A percentile compares a stretch with the other conserved stretches of the same genome.
phyloP scores from a whole-genome alignment of 2,797 vertebrate genomes.

The Simalia tracyae region DNA sequence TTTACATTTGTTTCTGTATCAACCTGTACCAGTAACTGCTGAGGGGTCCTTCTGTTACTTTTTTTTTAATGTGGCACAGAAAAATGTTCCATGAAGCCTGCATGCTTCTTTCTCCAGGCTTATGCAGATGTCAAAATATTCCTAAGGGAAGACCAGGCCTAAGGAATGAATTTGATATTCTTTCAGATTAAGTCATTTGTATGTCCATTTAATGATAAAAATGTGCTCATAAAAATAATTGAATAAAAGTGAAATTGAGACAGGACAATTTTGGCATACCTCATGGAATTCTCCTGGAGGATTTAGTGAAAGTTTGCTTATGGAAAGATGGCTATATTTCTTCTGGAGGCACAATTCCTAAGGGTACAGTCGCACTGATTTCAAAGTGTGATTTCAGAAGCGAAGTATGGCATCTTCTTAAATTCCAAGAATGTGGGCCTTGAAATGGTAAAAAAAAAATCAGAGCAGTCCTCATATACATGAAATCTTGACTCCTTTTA shows the following conservation, averaged over 20 bases:
- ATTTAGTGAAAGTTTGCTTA: conserved; percentile 15
- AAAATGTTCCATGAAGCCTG: conserved; percentile 15
- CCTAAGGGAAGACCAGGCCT: background rate
- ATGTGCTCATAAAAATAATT: conserved; percentile 29
- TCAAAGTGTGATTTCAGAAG: background rate
- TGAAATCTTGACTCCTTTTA: background rate
- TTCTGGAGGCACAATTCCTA: conserved; percentile 11
- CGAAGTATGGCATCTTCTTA: background rate
- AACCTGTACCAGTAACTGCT: background rate
- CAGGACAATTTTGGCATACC: conserved; percentile 17
- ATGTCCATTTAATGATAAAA: conserved; percentile 37
- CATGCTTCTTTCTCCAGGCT: conserved; percentile 28
- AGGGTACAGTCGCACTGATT: background rate
- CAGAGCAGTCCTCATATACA: background rate
- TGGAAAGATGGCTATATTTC: conserved; percentile 9
- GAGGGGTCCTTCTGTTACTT: conserved; percentile 1
- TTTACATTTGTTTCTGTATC: conserved; percentile 25
- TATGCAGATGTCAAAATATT: conserved; percentile 2
- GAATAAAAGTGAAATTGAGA: conserved; percentile 34
- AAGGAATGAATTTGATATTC: conserved; percentile 37
- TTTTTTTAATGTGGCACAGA: conserved; percentile 1
- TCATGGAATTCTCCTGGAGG: background rate
- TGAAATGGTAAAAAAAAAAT: background rate
- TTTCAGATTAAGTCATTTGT: conserved; percentile 46
- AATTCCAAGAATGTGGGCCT: background rate